Evolutionary conservation across 92 coral and sea anemone genomes (phyloP).

Genomic region (Porites evermanni): DNA sequence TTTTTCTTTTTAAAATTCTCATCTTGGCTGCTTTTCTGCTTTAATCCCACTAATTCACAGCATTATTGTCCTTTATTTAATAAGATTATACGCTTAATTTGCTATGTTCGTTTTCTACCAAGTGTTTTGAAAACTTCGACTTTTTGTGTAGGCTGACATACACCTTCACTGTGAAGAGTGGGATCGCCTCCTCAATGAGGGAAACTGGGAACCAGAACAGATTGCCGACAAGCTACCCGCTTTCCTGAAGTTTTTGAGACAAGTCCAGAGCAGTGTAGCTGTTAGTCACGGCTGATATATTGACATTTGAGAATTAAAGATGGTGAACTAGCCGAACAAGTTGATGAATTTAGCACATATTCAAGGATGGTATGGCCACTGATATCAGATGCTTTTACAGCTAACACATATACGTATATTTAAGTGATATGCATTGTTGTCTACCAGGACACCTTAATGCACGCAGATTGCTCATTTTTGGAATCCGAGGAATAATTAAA

Average conservation of each 20-base stretch:
- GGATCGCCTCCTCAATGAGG: slow-evolving; percentile 55
- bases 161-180: slow-evolving; percentile 79
- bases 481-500: no score
- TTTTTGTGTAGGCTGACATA: slow-evolving; percentile 43
- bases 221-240: slow-evolving; percentile 61
- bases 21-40: background rate
- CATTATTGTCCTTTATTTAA: background rate
- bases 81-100: background rate
- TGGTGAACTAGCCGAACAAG: no score
- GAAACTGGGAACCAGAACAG: slow-evolving; percentile 69
- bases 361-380: no score
- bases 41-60: background rate
- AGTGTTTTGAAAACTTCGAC: background rate
- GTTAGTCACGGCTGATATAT: background rate
- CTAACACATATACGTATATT: no score
- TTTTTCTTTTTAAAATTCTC: background rate
- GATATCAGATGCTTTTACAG: no score
- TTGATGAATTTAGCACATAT: no score
- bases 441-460: no score
- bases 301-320: no score
- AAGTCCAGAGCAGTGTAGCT: slow-evolving; percentile 41
- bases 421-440: no score
- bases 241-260: slow-evolving; percentile 55
- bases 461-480: no score
- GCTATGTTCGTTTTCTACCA: background rate